phyloP scores from a whole-genome alignment of 2,797 vertebrate genomes.

The Notolabrus celidotus region DNA sequence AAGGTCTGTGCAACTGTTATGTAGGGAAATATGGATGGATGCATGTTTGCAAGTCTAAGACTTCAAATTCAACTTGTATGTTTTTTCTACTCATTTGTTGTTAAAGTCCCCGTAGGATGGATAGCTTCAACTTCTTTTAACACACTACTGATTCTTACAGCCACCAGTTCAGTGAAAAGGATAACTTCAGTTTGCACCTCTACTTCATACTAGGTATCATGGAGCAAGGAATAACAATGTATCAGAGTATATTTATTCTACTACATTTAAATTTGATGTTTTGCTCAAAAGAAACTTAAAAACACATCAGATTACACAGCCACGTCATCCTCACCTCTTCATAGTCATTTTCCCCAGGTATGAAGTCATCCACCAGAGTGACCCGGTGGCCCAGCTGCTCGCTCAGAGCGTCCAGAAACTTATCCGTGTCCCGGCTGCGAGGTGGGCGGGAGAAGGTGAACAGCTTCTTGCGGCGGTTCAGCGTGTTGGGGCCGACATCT shows the following conservation, averaged over 20 bases:
- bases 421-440: constrained; percentile 94
- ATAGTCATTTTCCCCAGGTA: constrained; percentile 94
- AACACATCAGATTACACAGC: not conserved
- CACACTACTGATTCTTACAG: no score
- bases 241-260: not conserved
- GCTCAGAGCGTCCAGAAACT: constrained; percentile 94
- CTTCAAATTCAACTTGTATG: no score
- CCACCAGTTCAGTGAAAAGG: not conserved
- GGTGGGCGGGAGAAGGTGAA: constrained; percentile 94
- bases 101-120: no score
- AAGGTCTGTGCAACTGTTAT: no score
- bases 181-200: not conserved
- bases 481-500: constrained; percentile 82
- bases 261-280: not conserved
- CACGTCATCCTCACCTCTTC: constrained; percentile 90
- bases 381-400: constrained; percentile 95
- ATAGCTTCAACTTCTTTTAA: no score
- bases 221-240: not conserved
- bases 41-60: no score
- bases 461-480: constrained; percentile 89
- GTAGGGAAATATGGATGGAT: no score
- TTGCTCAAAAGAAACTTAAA: not conserved
- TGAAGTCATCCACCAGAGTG: constrained; percentile 92
- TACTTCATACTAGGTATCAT: not conserved
- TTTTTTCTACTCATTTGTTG: no score